Conservation (phyloP, 2,113 vertebrate species). For the Herpetotheres cachinnans region DNA sequence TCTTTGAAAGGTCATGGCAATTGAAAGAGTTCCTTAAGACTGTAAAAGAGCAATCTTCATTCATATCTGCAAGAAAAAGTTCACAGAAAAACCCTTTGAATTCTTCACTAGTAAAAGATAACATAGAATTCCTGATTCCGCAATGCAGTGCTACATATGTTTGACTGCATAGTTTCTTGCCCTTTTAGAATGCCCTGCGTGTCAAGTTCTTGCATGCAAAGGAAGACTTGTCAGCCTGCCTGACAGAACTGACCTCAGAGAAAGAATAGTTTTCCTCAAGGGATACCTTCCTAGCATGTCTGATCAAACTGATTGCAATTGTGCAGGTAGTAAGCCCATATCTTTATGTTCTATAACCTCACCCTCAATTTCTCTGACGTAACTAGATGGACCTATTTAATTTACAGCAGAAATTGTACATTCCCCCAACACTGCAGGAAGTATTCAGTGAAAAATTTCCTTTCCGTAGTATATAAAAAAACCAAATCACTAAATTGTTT, state of each 20-base stretch:
- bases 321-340: not conserved
- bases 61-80: not conserved
- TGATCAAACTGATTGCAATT: not conserved
- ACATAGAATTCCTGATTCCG: not conserved
- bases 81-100: not conserved
- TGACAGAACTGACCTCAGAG: not conserved
- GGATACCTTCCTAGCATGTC: not conserved
- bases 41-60: not conserved
- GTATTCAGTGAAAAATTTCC: not conserved
- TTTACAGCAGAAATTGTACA: not conserved
- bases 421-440: not conserved
- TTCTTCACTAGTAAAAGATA: not conserved
- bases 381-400: not conserved
- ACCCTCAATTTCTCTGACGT: not conserved
- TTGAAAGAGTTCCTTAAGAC: not conserved
- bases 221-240: not conserved
- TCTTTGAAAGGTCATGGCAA: not conserved
- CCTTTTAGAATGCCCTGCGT: not conserved
- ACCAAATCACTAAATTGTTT: not conserved
- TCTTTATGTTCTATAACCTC: not conserved
- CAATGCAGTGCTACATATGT: not conserved
- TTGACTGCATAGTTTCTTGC: not conserved
- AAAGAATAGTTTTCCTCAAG: not conserved
- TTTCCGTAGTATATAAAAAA: not conserved
- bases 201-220: not conserved